Percentiles rank a stretch among this genome's conserved stretches.
Conservation (phyloP, 1,140 invertebrate genomes). For the Cepaea nemoralis region DNA sequence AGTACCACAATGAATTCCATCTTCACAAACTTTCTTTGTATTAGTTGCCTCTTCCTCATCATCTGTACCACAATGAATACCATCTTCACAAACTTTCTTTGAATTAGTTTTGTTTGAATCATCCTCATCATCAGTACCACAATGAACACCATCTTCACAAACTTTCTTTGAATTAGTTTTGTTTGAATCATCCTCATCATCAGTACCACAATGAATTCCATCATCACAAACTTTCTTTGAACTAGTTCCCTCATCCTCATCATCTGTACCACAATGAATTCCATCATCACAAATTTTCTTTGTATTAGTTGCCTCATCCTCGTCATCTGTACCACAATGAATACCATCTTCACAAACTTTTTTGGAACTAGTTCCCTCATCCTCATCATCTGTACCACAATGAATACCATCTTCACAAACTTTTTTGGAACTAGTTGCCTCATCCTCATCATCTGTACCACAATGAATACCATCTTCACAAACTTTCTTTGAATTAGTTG, state of each 20-base stretch:
- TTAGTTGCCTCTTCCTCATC: conserved; percentile 38
- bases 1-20: conserved; percentile 45
- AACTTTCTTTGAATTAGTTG: conserved; percentile 24
- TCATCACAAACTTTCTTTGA: conserved; percentile 41
- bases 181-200: conserved; percentile 41
- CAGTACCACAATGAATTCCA: conserved; percentile 45
- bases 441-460: conserved; percentile 46
- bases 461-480: conserved; percentile 41
- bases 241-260: conserved; percentile 40
- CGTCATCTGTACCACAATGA: conserved; percentile 51
- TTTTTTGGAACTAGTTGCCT: conserved; percentile 35
- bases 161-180: conserved; percentile 23
- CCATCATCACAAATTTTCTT: conserved; percentile 47
- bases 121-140: conserved; percentile 42
- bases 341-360: conserved; percentile 49
- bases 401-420: conserved; percentile 43
- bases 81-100: conserved; percentile 46
- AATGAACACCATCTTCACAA: conserved; percentile 42
- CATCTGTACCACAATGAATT: conserved; percentile 50
- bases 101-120: too few species aligned
- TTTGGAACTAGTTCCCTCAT: conserved; percentile 10
- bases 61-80: conserved; percentile 49
- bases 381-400: conserved; percentile 47
- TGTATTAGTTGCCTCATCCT: conserved; percentile 31
- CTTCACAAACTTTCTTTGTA: conserved; percentile 34